Evolutionary conservation across 1,140 invertebrate genomes (phyloP), one percentile per base, ranked within the genome.

Genomic region (Pectinophora gossypiella): DNA sequence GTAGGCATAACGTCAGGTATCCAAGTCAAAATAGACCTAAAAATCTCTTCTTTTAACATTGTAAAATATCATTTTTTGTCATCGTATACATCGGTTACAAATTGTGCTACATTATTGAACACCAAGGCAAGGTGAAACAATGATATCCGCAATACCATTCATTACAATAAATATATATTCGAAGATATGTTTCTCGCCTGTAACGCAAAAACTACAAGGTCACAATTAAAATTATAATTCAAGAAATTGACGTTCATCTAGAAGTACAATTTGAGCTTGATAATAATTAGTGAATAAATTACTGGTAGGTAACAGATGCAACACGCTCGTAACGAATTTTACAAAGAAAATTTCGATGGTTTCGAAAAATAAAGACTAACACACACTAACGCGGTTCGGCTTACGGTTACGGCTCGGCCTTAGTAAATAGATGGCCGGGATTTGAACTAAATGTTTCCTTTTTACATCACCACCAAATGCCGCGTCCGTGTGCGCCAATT

Each of bases 11-110:
- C 63, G 76, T 79, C 71, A 76, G 74, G 72, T 78, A 75, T 78
- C 63, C 55, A 68, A 76, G 74, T 79, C 71, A 82, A 83, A 76
- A 84, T 84, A 85, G 65, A 85, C 65, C 72, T 85, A 78, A 81
- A 82, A 85, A 82, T 84, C 76, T 84, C 70, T n/a, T 73, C 81
- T 68, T 74, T 83, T 62, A 87, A 87, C 81, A 87, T 74, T 79
- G 80, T 87, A 87, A 84, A 87, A 87, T 87, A 87, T 82, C 63
- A 79, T 84, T 82, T 76, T 27, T 76, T 66, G 71, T 79, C 51
- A 68, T 86, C 84, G 84, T 87, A 87, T 87, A 87, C 84, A 82
- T 87, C 66, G 84, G 81, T 87, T 87, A 79, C 84, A 82, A 76
- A 76, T 86, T 87, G 84, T 87, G 84, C 84, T 85, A 83, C 72